phyloP scores from a whole-genome alignment of 1,140 invertebrate genomes.

The Danaus melanippus region DNA sequence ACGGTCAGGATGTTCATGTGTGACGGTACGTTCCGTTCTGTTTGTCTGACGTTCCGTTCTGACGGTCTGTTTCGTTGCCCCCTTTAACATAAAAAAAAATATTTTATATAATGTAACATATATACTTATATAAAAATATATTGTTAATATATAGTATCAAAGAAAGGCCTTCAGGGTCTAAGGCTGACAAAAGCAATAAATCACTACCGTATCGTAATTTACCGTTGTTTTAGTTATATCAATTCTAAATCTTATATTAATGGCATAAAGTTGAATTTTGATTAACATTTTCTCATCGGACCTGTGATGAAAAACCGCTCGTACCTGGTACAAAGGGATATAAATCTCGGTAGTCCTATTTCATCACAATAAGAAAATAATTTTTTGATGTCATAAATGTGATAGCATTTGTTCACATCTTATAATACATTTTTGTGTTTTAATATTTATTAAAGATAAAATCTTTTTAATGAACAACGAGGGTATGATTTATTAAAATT shows the following conservation, averaged over 20 bases:
- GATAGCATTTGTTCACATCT: conserved; percentile 2
- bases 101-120: too few relatives aligned
- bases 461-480: too few relatives aligned
- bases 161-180: conserved; percentile 16
- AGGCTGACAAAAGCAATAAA: conserved; percentile 19
- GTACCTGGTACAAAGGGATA: conserved; percentile 17
- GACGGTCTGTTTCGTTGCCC: too few relatives aligned
- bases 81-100: too few relatives aligned
- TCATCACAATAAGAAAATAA: conserved; percentile 19
- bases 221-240: conserved; percentile 1
- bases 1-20: too few relatives aligned
- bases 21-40: too few relatives aligned
- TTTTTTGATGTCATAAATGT: conserved; percentile 16
- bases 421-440: too few relatives aligned
- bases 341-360: conserved; percentile 19
- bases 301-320: conserved; percentile 17
- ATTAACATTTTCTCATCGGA: background rate
- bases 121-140: too few relatives aligned
- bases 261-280: conserved; percentile 3
- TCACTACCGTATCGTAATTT: conserved; percentile 12
- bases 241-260: background rate
- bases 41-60: too few relatives aligned
- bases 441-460: too few relatives aligned
- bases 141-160: conserved; percentile 9
- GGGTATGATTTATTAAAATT: too few relatives aligned